Evolutionary conservation across 35 echinoderm and acorn worm species (phyloP).

Genomic region (Hemicentrotus pulcherrimus): DNA sequence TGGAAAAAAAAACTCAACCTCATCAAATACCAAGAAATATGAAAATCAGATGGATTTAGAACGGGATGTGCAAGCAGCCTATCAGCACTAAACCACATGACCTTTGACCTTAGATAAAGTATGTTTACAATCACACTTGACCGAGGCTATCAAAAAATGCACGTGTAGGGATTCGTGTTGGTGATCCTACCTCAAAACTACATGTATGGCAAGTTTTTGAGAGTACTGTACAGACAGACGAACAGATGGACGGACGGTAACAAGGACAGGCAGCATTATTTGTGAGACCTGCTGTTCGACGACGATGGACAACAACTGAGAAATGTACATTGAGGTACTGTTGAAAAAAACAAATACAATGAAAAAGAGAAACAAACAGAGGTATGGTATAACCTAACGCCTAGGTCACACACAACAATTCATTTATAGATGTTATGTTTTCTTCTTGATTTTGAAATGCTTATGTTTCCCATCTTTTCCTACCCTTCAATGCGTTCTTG

Average conservation of each 20-base stretch:
- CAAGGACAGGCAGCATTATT: background rate
- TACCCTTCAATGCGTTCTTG: no score
- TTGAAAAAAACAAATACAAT: background rate
- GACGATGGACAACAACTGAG: background rate
- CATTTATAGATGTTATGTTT: background rate
- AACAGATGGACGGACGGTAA: background rate
- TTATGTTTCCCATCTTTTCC: no score
- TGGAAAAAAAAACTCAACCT: background rate
- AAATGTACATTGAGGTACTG: constrained; percentile 1
- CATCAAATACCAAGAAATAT: background rate
- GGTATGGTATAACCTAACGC: background rate
- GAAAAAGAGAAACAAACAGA: background rate
- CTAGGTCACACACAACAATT: background rate
- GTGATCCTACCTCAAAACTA: background rate
- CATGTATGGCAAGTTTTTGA: background rate
- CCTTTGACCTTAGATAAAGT: background rate
- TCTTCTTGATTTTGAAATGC: no score
- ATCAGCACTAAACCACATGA: background rate
- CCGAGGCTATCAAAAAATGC: background rate
- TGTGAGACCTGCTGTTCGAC: background rate
- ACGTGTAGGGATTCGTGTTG: background rate
- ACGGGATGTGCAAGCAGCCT: background rate
- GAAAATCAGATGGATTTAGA: background rate
- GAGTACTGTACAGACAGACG: background rate
- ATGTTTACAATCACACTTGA: background rate